These are phyloP conservation scores for Ephestia elutella DNA, from an alignment of 1,140 invertebrate species.

Conservation along the genomic window DNA sequence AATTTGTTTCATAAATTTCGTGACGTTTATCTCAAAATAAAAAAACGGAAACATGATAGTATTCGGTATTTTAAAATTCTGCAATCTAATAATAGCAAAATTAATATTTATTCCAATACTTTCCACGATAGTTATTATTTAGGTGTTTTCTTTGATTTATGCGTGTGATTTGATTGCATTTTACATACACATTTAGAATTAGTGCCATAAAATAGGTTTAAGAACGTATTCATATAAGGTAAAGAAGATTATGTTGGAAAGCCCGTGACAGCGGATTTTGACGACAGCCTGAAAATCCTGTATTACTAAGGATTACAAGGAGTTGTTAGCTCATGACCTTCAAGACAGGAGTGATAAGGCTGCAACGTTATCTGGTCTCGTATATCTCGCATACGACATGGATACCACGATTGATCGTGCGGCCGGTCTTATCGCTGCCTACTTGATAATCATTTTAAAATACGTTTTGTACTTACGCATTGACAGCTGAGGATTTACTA, in stretches of 20 bases:
- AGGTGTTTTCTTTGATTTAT: too few species aligned
- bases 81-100: too few species aligned
- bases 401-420: constrained; percentile 52
- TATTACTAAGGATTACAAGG: constrained; percentile 28
- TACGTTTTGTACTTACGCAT: constrained; percentile 47
- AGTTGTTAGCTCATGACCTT: constrained; percentile 45
- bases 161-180: too few species aligned
- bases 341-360: constrained; percentile 38
- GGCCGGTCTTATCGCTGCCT: constrained; percentile 45
- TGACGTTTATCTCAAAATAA: too few species aligned
- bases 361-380: constrained; percentile 47
- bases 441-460: constrained; percentile 64
- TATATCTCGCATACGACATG: constrained; percentile 40
- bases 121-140: too few species aligned
- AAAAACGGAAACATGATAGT: too few species aligned
- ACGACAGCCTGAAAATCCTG: constrained; percentile 27
- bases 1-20: too few species aligned
- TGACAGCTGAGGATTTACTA: constrained; percentile 44
- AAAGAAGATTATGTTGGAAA: neutral
- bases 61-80: too few species aligned
- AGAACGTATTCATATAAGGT: too few species aligned
- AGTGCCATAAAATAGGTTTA: neutral
- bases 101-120: too few species aligned
- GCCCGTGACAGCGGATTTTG: neutral
- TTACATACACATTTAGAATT: too few species aligned